Base-by-base conservation (phyloP, 1,140 invertebrate species). In the Tetraneura akinire region DNA sequence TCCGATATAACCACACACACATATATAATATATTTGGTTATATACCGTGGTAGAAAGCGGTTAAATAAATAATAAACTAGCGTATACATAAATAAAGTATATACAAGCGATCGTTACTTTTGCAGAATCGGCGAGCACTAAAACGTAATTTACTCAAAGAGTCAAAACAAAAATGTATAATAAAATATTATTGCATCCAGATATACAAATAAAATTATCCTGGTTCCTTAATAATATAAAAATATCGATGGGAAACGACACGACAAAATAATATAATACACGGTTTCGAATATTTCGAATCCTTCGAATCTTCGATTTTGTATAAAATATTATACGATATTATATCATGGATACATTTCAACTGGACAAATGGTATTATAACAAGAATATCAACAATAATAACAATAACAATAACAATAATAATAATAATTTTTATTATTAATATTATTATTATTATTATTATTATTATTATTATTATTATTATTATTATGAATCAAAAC, bases 131-230 rank as follows among this genome's bases (percentile, higher is more conserved):
- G 8, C 32, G 32, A 37, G 32, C 66, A 18, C 18, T 71, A 51
- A 51, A 71, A 51, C 21, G 14, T 11, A 71, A 71, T 51, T 49
- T 45, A 45, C 64, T 45, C 64, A 45, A 53, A 53, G 11, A 51
- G 16, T 49, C 10, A 71, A 29, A 71, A 51, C 14, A 51, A 29
- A 49, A 51, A 49, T 18, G 14, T 29, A 32, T 14, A 71, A 71
- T 51, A 71, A 71, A 71, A 51, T 18, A n/a, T 18, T 51, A 71
- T 71, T 51, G 21, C 23, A 29, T 51, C 23, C 37, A 70, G 23
- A 70, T 21, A 71, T 8, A 51, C 49, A 71, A 29, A 23, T 37
- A 68, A 37, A 4, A 4, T 4, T 8, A 4, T 4, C 8, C 32
- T 37, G 32, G 32, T 37, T 37, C 32, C 32, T 4, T 4, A 37